Base-by-base conservation (phyloP, 2,888 invertebrate genomes). In the Sphaeridia pumilis region DNA sequence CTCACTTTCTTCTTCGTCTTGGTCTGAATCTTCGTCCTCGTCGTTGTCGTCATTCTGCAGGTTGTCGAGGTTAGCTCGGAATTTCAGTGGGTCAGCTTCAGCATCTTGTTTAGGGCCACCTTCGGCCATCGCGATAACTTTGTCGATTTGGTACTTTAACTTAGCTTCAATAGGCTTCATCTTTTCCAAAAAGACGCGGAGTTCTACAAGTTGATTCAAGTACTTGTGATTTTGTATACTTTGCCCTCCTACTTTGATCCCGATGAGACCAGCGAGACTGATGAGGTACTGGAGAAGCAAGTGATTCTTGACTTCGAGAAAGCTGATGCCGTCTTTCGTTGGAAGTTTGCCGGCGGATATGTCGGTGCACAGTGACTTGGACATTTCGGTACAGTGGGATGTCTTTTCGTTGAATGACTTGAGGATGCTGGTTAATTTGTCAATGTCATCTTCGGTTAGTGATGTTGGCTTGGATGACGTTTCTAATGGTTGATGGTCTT, bases 121-220 rank as follows among this genome's bases (percentile, higher is more conserved):
- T 20, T 83, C 81, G 49, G 89, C 87, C 54, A 84, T 84, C 72
- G 89, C 89, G 7, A 94, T 83, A 67, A 94, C 76, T 74, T 95
- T 95, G 70, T 95, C 90, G 69, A 97, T 88, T 76, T 95, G 94
- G 73, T 95, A 93, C 70, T 92, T 90, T 66, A 97, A 74, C 75
- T 94, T 97, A 66, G 88, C 84, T 71, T 97, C 94, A 68, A 97
- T 88, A 25, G 94, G 95, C 69, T 87, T 80, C 69, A 94, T 89
- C 75, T 90, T 92, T 73, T 97, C 95, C 66, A 97, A 74, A 52
- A 93, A 84, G 62, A 87, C 87, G 70, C 89, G 77, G 66, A 87
- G 82, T 73, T 89, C 88, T 66, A 88, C 81, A 58, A 90, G 74
- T 60, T 87, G 79, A 68, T 87, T 87, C 72, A 47, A 41, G 28